These are phyloP conservation scores for Butorides virescens DNA, from an alignment of 2,113 vertebrate genomes.

Conservation along the genomic window DNA sequence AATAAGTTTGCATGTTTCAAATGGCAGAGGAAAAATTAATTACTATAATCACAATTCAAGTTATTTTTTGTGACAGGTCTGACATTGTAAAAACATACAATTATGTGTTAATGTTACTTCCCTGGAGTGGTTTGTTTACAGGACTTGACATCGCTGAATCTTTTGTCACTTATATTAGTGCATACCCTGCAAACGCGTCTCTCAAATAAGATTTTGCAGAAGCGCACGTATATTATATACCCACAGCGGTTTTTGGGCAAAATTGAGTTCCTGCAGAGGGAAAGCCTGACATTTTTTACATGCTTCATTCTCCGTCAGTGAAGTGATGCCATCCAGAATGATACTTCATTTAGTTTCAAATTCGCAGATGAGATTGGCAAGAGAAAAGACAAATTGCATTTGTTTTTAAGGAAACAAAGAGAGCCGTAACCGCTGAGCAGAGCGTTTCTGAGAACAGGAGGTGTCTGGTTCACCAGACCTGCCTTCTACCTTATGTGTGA, in stretches of 20 bases:
- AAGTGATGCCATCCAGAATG: background rate
- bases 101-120: conserved; percentile 55
- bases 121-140: conserved; percentile 35
- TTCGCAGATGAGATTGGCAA: background rate
- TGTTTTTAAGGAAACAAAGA: conserved; percentile 31
- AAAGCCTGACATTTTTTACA: background rate
- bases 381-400: conserved; percentile 2
- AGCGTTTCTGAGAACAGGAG: background rate
- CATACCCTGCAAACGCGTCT: background rate
- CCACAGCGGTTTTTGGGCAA: background rate
- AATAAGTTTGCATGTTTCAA: conserved; percentile 42
- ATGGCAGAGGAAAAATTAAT: conserved; percentile 50
- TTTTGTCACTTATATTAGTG: conserved; percentile 18
- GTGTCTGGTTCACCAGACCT: background rate
- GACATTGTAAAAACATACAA: conserved; percentile 57
- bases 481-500: background rate
- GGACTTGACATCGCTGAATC: conserved; percentile 16
- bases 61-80: conserved; percentile 33
- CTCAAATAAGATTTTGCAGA: background rate
- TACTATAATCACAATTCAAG: conserved; percentile 38
- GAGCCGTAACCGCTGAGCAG: background rate
- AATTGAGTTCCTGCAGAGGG: background rate
- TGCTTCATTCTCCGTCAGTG: background rate
- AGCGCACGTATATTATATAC: background rate
- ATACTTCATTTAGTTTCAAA: background rate